Base-by-base conservation (phyloP, 2,113 vertebrate species). In the Sardina pilchardus region DNA sequence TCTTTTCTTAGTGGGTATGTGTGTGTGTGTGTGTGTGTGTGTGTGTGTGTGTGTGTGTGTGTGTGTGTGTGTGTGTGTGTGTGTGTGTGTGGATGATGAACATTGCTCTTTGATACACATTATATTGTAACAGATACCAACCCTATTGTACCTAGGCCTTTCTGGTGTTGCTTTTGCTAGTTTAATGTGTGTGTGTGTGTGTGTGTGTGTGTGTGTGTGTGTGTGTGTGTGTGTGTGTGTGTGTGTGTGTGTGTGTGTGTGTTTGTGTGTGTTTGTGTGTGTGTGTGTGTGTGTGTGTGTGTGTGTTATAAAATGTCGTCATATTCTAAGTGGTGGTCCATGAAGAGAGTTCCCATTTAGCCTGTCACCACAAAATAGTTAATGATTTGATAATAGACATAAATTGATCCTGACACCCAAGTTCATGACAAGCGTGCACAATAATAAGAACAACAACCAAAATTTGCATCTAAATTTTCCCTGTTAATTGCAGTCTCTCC, bases 121-220 rank as follows among this genome's bases (percentile, higher is more conserved):
- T 67, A 30, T 12, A 67, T 30, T 30, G 12, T 67, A 56, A 21
- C 50, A 56, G 63, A 67, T 67, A 26, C 24, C n/a, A 30, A 67
- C 63, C n/a, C 19, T 30, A 30, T 19, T 56, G 50, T 19, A 17
- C 26, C 7, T 12, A 67, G 19, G 48, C 48, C 19, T 59, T 24
- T 59, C 19, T 24, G 53, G 3, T 24, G 6, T 24, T 59, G 53
- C 3, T 83, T 50, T 78, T 39, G 82, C 48, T 80, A 47, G 53
- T 78, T 16, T 59, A n/a, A 19, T 75, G 59, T 86, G 48, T 85
- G 26, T 44, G 43, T 59, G n/a, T 30, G 17, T 83, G 44, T 43
- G 9, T 82, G 42, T 26, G 53, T 85, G 50, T 30, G 78, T 87
- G 78, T 63, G 81, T 85, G 88, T 34, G 34, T 24, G 24, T 84